Percentiles rank a stretch among this genome's conserved stretches.
Conservation (phyloP, 1,140 invertebrate genomes). For the Drosophila varians region DNA sequence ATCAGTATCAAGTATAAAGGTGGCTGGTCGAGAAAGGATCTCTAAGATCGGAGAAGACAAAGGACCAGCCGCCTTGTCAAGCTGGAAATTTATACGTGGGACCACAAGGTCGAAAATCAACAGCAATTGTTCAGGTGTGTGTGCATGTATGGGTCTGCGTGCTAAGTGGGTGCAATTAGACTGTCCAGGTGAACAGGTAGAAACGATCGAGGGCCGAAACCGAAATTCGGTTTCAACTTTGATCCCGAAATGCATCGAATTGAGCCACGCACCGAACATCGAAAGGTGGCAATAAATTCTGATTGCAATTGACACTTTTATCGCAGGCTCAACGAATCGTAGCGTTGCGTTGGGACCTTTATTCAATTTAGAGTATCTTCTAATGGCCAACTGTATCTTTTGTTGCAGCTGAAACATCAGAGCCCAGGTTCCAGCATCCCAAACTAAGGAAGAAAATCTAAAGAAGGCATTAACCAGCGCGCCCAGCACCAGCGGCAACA, state of each 20-base stretch:
- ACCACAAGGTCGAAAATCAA: constrained; percentile 62
- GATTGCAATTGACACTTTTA: constrained; percentile 73
- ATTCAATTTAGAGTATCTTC: constrained; percentile 26
- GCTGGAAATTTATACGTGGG: constrained; percentile 64
- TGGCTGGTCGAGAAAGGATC: background rate
- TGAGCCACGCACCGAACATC: constrained; percentile 53
- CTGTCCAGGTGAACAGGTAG: constrained; percentile 47
- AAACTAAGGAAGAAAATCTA: background rate
- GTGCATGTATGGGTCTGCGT: constrained; percentile 29
- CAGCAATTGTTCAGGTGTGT: constrained; percentile 61
- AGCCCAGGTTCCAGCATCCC: constrained; percentile 7
- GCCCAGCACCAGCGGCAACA: constrained; percentile 38
- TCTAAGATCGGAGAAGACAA: constrained; percentile 18
- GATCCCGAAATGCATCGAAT: constrained; percentile 53
- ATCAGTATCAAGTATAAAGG: background rate
- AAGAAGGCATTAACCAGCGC: constrained; percentile 27
- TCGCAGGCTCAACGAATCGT: constrained; percentile 42
- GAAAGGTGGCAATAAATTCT: constrained; percentile 69
- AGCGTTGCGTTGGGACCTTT: too few relatives aligned
- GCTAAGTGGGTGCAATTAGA: constrained; percentile 79
- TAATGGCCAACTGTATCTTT: constrained; percentile 34
- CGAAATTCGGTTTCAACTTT: constrained; percentile 26
- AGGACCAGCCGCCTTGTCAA: constrained; percentile 50
- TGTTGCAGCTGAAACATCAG: constrained; percentile 16
- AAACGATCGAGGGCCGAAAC: background rate